A percentile compares a stretch with the other conserved stretches of the same genome.
Evolutionary conservation across 2,113 vertebrate genomes (phyloP).

Genomic region (Amia ocellicauda): DNA sequence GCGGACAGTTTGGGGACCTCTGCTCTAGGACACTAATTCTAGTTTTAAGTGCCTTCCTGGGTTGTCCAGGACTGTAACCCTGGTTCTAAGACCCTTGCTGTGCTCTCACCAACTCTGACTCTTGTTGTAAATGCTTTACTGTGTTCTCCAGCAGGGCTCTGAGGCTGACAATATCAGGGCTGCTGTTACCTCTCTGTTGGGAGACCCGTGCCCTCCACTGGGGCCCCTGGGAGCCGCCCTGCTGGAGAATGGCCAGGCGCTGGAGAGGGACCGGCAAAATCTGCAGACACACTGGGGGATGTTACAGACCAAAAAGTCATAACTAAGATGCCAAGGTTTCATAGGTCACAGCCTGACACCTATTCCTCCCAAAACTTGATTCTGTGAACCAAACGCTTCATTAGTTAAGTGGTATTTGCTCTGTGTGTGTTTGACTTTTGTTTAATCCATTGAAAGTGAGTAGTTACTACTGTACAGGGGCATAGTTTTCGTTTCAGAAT

Average conservation of each 20-base stretch:
- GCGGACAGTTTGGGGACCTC: too few relatives aligned
- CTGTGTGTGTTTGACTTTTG: too few relatives aligned
- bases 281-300: constrained; percentile 57
- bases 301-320: too few relatives aligned
- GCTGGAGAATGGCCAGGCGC: constrained; percentile 36
- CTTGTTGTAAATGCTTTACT: background rate
- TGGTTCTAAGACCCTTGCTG: background rate
- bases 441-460: too few relatives aligned
- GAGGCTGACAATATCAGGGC: constrained; percentile 34
- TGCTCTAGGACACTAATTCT: too few relatives aligned
- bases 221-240: constrained; percentile 35
- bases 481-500: too few relatives aligned
- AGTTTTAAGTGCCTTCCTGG: background rate
- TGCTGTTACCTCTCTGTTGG: constrained; percentile 54
- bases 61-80: background rate
- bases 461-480: too few relatives aligned
- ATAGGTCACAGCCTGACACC: too few relatives aligned
- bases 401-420: too few relatives aligned
- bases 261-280: constrained; percentile 50
- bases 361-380: too few relatives aligned
- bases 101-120: background rate
- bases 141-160: constrained; percentile 15
- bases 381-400: too few relatives aligned
- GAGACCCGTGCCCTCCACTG: constrained; percentile 44
- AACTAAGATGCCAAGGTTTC: too few relatives aligned